These are phyloP conservation scores for Hippocampus kuda DNA, from an alignment of 2,797 vertebrate species.

Conservation along the genomic window DNA sequence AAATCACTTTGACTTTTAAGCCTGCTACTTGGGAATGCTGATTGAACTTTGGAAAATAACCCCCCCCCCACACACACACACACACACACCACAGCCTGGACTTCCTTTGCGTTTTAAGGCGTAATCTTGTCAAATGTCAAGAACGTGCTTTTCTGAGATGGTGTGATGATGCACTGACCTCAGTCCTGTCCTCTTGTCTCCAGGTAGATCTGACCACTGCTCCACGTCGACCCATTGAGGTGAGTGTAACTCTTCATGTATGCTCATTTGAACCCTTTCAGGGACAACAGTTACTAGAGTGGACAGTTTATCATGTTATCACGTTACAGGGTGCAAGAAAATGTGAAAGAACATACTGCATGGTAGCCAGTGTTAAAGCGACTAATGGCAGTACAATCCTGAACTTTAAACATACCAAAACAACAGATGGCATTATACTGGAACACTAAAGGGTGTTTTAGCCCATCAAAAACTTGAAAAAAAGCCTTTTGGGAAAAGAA, in stretches of 20 bases:
- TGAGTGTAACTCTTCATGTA: constrained; percentile 44
- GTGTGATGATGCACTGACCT: constrained; percentile 15
- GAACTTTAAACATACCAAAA: background rate
- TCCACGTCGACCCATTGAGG: constrained; percentile 61
- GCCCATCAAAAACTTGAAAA: background rate
- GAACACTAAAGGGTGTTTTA: background rate
- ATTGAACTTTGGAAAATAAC: constrained; percentile 27
- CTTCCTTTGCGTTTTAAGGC: constrained; percentile 10
- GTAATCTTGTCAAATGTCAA: constrained; percentile 23
- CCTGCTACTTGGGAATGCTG: constrained; percentile 28
- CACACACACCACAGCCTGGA: constrained; percentile 5
- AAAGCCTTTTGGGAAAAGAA: no score
- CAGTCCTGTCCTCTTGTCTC: constrained; percentile 31
- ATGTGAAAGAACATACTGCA: background rate
- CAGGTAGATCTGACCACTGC: constrained; percentile 66
- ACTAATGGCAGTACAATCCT: background rate
- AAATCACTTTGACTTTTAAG: constrained; percentile 9
- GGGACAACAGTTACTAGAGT: no score
- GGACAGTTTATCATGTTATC: no score
- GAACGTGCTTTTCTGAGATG: background rate
- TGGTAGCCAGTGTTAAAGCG: background rate
- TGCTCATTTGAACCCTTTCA: background rate
- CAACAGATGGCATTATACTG: background rate
- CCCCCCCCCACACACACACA: background rate
- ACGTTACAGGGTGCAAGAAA: no score